Conservation (phyloP, 1,140 invertebrate genomes). For the Lordiphosa stackelbergi region DNA sequence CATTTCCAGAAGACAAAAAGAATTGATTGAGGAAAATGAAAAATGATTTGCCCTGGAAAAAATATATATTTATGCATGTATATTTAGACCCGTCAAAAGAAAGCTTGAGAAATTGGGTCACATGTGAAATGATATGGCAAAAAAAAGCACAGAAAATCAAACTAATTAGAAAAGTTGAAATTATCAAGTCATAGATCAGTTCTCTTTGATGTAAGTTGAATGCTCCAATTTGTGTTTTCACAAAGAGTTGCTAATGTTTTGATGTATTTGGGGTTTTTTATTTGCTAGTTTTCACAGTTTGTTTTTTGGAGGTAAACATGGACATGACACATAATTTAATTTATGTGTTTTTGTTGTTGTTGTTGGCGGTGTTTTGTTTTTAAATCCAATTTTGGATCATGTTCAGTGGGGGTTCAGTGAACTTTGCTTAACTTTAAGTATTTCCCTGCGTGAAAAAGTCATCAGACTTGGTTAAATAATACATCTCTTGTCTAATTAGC, state of each 20-base stretch:
- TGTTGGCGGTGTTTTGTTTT: conserved; percentile 18
- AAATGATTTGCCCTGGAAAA: background rate
- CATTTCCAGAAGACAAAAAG: background rate
- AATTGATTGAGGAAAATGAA: conserved; percentile 14
- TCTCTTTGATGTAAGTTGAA: conserved; percentile 35
- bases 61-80: background rate
- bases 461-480: too few species aligned
- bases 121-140: conserved; percentile 21
- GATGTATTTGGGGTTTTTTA: conserved; percentile 27
- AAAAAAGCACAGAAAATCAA: conserved; percentile 31
- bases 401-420: conserved; percentile 21
- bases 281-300: conserved; percentile 65
- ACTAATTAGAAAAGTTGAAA: conserved; percentile 58
- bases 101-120: conserved; percentile 49
- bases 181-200: conserved; percentile 48
- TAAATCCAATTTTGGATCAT: conserved; percentile 19
- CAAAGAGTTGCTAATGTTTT: conserved; percentile 30
- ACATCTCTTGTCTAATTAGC: too few species aligned
- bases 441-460: too few species aligned
- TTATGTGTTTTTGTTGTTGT: background rate
- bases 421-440: background rate
- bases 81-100: conserved; percentile 10
- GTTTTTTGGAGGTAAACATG: conserved; percentile 30
- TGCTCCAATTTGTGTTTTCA: conserved; percentile 29
- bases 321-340: conserved; percentile 27